Base-by-base conservation (phyloP, 2,797 vertebrate species). In the Callimico goeldii region DNA sequence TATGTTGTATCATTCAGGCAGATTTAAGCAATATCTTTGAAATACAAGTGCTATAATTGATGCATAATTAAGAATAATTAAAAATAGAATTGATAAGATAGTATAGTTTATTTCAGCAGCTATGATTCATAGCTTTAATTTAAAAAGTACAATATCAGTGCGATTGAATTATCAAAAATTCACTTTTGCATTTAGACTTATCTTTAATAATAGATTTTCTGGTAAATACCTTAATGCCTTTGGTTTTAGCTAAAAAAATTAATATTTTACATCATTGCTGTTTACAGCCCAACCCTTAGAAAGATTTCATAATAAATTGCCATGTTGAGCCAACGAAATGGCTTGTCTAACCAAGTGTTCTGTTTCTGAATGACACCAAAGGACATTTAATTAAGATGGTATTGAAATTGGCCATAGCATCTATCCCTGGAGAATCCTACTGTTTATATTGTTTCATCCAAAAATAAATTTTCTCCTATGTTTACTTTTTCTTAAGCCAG, bases 371-470 rank as follows among this genome's bases (percentile, higher is more conserved):
- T 95, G 90, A 92, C 8, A 92, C 48, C 58, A 95, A 95, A 95
- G 73, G n/a, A 83, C 88, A 83, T 55, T 90, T 95, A 97, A 97
- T 95, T 94, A 96, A 94, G 6, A 92, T 64, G 43, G 52, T 58
- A 94, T 96, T 28, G 91, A 96, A 96, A 88, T 15, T 97, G 90
- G 92, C 67, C 22, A 36, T 48, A 82, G 19, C 11, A 57, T 48
- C 14, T 70, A 28, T 90, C 92, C 52, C 67, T 96, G 11, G 61
- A 88, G 90, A 96, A 86, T 88, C 46, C 70, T 94, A 94, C 39
- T 96, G 58, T 97, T 97, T 97, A 90, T 88, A 33, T 61, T 82
- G 87, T 95, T 95, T 88, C 57, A 81, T 95, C 85, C 80, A 96
- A 96, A 92, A 88, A 26, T 36, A 10, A 95, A 67, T 86, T 92